phyloP scores from a whole-genome alignment of 2,797 vertebrate species.

The Intellagama lesueurii region DNA sequence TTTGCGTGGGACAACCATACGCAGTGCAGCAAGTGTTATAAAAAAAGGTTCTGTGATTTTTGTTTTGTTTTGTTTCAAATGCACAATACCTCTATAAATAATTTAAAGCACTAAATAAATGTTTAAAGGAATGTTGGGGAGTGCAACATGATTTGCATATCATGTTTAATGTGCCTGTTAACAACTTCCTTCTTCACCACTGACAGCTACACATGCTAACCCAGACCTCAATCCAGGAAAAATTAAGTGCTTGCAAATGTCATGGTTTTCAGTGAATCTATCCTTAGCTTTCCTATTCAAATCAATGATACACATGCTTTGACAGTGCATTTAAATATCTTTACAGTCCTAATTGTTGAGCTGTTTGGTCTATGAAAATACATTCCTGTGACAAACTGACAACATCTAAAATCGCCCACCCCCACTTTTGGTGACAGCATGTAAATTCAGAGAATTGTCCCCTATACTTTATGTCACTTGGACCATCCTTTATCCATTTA shows the following conservation, averaged over 20 bases:
- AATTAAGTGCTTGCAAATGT: neutral
- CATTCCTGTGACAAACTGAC: neutral
- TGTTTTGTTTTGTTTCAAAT: neutral
- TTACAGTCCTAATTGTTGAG: neutral
- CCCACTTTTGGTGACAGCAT: neutral
- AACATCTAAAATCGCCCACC: neutral
- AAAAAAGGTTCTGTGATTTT: neutral
- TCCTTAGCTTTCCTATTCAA: neutral
- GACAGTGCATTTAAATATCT: neutral
- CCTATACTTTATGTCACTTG: too few species aligned
- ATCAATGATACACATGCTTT: neutral
- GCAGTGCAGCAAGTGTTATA: neutral
- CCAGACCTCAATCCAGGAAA: neutral
- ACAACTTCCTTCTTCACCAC: neutral
- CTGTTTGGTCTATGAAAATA: neutral
- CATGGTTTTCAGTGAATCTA: neutral
- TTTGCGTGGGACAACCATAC: neutral
- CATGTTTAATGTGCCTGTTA: too few species aligned
- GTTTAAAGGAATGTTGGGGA: slow-evolving; percentile 32
- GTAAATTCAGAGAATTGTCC: neutral
- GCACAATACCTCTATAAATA: slow-evolving; percentile 47
- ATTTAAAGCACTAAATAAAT: slow-evolving; percentile 52
- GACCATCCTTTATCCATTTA: slow-evolving; percentile 49
- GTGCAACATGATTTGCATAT: neutral
- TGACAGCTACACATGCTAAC: neutral